These are phyloP conservation scores for Belonocnema kinseyi DNA, from an alignment of 1,140 invertebrate genomes.

Conservation along the genomic window DNA sequence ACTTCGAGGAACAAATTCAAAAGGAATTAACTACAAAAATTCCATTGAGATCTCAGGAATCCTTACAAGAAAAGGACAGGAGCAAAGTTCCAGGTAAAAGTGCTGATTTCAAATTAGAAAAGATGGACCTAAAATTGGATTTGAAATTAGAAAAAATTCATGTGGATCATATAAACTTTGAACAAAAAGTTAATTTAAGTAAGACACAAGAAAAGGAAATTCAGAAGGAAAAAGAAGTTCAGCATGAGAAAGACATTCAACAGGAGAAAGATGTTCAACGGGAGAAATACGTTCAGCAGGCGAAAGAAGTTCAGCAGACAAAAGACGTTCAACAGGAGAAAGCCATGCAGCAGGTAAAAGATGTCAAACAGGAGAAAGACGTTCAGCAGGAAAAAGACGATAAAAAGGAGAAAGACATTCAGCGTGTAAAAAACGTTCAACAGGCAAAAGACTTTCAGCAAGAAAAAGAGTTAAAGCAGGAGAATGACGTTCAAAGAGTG, in stretches of 20 bases:
- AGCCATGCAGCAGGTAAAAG: constrained; percentile 37
- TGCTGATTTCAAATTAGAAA: not conserved
- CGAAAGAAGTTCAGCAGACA: constrained; percentile 38
- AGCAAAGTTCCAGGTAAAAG: not conserved
- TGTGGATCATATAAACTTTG: not conserved
- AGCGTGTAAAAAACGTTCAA: constrained; percentile 35
- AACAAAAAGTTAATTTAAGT: not conserved
- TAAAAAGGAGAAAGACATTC: constrained; percentile 29
- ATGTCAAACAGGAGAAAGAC: not conserved
- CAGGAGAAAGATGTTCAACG: constrained; percentile 36
- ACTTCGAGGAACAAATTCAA: constrained; percentile 74
- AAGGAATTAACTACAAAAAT: constrained; percentile 59
- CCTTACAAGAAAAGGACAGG: constrained; percentile 5
- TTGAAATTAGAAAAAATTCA: too few species aligned
- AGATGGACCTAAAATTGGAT: not conserved
- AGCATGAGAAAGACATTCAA: not conserved
- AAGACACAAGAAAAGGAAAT: not conserved
- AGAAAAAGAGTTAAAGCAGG: not conserved
- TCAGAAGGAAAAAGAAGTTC: not conserved
- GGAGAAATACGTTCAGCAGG: constrained; percentile 26
- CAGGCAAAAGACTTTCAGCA: not conserved
- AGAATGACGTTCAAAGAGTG: constrained; percentile 37
- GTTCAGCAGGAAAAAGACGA: constrained; percentile 35
- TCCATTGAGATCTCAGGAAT: constrained; percentile 47
- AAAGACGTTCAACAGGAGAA: constrained; percentile 29